phyloP scores from a whole-genome alignment of 2,888 invertebrate species.

The Nymphalis c-album region DNA sequence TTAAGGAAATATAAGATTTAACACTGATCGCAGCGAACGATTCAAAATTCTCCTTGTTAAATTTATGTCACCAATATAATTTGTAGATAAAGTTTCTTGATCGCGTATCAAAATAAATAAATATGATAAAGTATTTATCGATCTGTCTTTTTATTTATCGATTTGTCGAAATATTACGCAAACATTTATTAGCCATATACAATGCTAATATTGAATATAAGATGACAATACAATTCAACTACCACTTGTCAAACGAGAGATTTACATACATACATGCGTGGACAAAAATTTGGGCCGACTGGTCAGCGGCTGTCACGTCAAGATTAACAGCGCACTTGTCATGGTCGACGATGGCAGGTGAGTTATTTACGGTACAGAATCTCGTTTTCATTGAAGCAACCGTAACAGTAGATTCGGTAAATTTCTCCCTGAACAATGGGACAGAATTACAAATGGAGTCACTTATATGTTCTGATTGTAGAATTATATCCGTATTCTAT shows the following conservation, averaged over 20 bases:
- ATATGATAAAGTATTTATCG: not conserved
- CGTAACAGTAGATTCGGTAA: constrained; percentile 31
- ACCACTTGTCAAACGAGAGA: constrained; percentile 41
- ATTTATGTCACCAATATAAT: not conserved
- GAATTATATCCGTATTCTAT: constrained; percentile 24
- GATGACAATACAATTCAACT: constrained; percentile 37
- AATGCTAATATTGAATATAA: constrained; percentile 21
- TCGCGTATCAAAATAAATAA: too few species aligned
- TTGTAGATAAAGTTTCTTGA: not conserved
- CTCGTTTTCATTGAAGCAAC: constrained; percentile 29
- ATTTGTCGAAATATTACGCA: constrained; percentile 12
- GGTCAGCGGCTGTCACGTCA: constrained; percentile 36
- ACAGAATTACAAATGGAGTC: constrained; percentile 30
- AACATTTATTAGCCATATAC: constrained; percentile 12
- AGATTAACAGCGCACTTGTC: constrained; percentile 40
- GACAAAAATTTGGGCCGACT: constrained; percentile 38
- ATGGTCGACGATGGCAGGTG: constrained; percentile 34
- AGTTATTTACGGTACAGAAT: constrained; percentile 36
- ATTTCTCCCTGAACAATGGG: constrained; percentile 34
- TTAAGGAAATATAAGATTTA: not conserved
- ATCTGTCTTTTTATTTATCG: not conserved
- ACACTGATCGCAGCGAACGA: too few species aligned
- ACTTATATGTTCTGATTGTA: constrained; percentile 30
- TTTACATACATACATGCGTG: constrained; percentile 40
- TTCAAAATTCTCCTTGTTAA: not conserved